Evolutionary conservation across 2,797 vertebrate genomes (phyloP).

Genomic region (Pipistrellus pipistrellus): DNA sequence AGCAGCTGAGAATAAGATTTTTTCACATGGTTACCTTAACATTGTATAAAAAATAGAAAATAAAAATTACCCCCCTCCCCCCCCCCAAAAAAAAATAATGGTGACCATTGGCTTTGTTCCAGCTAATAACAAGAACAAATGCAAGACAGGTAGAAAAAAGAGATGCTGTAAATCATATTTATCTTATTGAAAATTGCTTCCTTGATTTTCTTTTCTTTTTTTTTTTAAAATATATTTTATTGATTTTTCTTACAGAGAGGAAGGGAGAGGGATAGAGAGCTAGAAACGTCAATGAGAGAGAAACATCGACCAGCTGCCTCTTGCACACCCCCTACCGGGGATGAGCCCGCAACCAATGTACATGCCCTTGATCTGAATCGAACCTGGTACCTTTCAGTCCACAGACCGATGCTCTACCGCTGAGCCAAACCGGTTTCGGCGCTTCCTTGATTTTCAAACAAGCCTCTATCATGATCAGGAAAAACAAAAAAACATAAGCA

Average conservation of each 20-base stretch:
- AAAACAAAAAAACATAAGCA: not conserved
- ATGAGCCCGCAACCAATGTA: too few relatives aligned
- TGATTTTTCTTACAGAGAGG: too few relatives aligned
- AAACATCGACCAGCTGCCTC: too few relatives aligned
- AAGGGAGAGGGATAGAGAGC: too few relatives aligned
- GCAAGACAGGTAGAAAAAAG: not conserved
- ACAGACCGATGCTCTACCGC: too few relatives aligned
- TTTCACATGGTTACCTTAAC: not conserved
- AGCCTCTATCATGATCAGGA: not conserved
- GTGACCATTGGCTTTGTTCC: slow-evolving; percentile 22
- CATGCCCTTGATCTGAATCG: too few relatives aligned
- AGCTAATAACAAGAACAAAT: slow-evolving; percentile 25
- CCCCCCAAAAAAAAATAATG: not conserved
- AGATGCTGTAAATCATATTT: not conserved
- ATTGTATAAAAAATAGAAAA: slow-evolving; percentile 61
- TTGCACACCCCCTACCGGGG: too few relatives aligned
- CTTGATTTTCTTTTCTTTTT: not conserved
- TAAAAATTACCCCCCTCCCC: not conserved
- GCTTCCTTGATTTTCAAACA: not conserved
- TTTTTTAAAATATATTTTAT: not conserved
- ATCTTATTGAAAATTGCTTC: slow-evolving; percentile 8
- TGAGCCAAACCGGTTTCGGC: too few relatives aligned
- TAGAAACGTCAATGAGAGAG: too few relatives aligned
- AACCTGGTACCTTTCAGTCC: too few relatives aligned
- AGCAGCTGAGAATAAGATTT: slow-evolving; percentile 18